These are phyloP conservation scores for Diuraphis noxia DNA, from an alignment of 1,140 invertebrate species.

Conservation along the genomic window DNA sequence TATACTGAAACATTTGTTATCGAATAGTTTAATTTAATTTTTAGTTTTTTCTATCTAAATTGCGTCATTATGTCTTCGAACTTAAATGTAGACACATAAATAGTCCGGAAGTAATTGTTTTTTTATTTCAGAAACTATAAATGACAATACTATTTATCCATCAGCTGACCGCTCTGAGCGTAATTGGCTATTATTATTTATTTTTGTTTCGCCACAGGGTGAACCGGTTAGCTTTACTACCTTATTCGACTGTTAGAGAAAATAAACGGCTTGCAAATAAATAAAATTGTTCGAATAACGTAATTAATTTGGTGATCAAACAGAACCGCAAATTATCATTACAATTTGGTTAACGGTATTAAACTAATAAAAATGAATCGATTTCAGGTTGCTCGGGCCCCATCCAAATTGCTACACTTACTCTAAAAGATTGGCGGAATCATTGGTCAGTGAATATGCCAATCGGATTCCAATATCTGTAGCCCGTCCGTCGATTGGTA, in stretches of 20 bases:
- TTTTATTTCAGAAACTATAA: neutral
- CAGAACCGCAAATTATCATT: neutral
- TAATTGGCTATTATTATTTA: neutral
- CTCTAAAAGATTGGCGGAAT: slow-evolving; percentile 64
- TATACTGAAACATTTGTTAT: neutral
- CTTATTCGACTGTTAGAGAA: neutral
- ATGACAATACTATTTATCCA: neutral
- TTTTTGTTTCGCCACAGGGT: neutral
- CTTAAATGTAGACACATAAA: neutral
- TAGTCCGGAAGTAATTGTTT: neutral
- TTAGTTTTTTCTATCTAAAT: neutral
- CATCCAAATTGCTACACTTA: slow-evolving; percentile 66
- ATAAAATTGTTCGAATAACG: neutral
- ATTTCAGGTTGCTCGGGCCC: slow-evolving; percentile 60
- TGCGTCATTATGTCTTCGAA: neutral
- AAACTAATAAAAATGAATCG: neutral
- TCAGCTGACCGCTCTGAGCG: neutral
- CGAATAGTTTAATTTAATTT: neutral
- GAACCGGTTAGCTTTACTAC: neutral
- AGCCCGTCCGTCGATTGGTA: slow-evolving; percentile 73
- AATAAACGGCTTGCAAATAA: neutral
- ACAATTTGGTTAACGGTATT: neutral
- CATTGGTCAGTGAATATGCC: slow-evolving; percentile 60
- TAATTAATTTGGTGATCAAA: neutral
- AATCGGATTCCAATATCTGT: slow-evolving; percentile 65